Evolutionary conservation across 2,888 invertebrate genomes (phyloP).

Genomic region (Catocala fraxini): DNA sequence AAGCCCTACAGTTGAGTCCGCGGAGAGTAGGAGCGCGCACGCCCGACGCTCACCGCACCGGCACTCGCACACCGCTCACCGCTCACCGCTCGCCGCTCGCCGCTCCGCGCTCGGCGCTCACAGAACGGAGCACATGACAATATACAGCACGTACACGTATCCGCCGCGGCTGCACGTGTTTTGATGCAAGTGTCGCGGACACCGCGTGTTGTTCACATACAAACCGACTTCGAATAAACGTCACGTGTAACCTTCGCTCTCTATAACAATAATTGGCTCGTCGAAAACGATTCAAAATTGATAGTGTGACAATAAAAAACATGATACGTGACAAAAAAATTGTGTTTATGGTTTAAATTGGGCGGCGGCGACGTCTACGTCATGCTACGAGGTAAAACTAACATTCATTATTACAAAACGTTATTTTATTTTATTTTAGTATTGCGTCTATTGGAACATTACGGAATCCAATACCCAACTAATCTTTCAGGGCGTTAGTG

Average conservation of each 20-base stretch:
- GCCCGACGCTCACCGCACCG: conserved; percentile 60
- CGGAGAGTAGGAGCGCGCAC: conserved; percentile 72
- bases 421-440: conserved; percentile 13
- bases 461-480: conserved; percentile 14
- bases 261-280: conserved; percentile 46
- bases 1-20: conserved; percentile 82
- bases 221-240: conserved; percentile 33
- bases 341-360: conserved; percentile 78
- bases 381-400: conserved; percentile 79
- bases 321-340: conserved; percentile 76
- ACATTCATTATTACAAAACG: conserved; percentile 19
- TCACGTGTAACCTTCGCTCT: conserved; percentile 45
- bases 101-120: conserved; percentile 47
- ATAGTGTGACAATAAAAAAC: conserved; percentile 72
- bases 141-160: conserved; percentile 49
- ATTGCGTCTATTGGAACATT: conserved; percentile 17
- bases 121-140: conserved; percentile 53
- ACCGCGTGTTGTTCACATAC: conserved; percentile 30
- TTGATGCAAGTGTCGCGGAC: conserved; percentile 38
- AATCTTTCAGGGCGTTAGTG: conserved; percentile 30
- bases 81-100: conserved; percentile 61
- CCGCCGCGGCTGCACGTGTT: conserved; percentile 54
- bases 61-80: conserved; percentile 48
- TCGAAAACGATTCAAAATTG: conserved; percentile 55
- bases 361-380: conserved; percentile 74